A percentile compares a stretch with the other conserved stretches of the same genome.
phyloP scores from a whole-genome alignment of 2,888 invertebrate species.

The Eristalinus sepulchralis region DNA sequence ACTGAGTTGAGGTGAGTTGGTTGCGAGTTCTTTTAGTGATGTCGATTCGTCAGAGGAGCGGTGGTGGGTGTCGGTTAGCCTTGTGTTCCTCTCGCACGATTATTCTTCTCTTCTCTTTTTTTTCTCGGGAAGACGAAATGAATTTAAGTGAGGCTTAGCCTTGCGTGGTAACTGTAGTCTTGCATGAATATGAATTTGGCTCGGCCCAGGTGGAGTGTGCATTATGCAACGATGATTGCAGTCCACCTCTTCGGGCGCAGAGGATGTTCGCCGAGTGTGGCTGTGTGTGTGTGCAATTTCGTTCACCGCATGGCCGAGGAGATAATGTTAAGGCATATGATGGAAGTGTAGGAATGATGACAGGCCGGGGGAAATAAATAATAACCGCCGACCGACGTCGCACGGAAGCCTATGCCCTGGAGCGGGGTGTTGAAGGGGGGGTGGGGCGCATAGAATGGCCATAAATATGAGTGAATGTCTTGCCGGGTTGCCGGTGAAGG shows the following conservation, averaged over 20 bases:
- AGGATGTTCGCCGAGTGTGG: background rate
- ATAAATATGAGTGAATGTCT: background rate
- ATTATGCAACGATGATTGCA: conserved; percentile 47
- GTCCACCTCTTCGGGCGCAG: background rate
- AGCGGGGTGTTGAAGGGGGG: background rate
- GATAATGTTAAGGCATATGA: conserved; percentile 12
- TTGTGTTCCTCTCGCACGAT: background rate
- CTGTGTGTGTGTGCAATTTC: background rate
- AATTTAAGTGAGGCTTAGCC: conserved; percentile 41
- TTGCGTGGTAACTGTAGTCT: conserved; percentile 55
- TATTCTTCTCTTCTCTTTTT: conserved; percentile 8
- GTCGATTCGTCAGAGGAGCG: conserved; percentile 43
- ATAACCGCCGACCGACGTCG: conserved; percentile 1
- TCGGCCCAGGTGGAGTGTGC: conserved; percentile 39
- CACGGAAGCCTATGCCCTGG: background rate
- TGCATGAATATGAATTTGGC: conserved; percentile 49
- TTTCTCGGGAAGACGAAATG: conserved; percentile 1
- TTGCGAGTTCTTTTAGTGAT: conserved; percentile 19
- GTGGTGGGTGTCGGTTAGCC: background rate
- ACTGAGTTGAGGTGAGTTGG: conserved; percentile 1
- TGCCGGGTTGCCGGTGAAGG: background rate
- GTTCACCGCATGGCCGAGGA: conserved; percentile 2
- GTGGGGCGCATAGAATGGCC: background rate
- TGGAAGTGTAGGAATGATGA: conserved; percentile 35
- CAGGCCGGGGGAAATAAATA: conserved; percentile 23